These are phyloP conservation scores for Megaceryle maxima DNA, from an alignment of 2,113 vertebrate species.

Conservation along the genomic window DNA sequence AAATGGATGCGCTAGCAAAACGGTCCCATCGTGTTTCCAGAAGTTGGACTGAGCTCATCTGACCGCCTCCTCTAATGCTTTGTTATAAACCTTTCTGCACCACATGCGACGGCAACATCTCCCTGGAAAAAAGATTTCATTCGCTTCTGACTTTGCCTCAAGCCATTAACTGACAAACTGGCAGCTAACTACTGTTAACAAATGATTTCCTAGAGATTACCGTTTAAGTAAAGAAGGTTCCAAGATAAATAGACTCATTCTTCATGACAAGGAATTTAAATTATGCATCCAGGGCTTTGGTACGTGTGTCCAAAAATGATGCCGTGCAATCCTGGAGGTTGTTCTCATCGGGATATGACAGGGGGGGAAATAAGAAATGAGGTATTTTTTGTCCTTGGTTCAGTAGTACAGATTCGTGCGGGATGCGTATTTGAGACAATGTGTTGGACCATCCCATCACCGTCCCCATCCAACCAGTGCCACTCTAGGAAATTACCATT, in stretches of 20 bases:
- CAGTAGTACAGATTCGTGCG: not conserved
- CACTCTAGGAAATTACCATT: not conserved
- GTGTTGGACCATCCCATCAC: not conserved
- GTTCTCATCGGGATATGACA: not conserved
- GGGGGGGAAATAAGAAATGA: not conserved
- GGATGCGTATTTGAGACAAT: not conserved
- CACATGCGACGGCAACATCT: conserved; percentile 5
- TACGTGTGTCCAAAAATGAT: not conserved
- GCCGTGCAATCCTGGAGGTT: not conserved
- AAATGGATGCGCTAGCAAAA: not conserved
- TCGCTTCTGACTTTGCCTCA: conserved; percentile 54
- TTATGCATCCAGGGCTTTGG: conserved; percentile 42
- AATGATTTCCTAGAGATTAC: conserved; percentile 72
- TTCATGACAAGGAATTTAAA: conserved; percentile 47
- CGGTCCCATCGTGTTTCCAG: not conserved
- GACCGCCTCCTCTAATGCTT: not conserved
- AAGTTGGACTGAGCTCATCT: not conserved
- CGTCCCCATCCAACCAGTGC: not conserved
- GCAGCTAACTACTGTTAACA: conserved; percentile 59
- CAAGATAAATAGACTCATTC: conserved; percentile 66
- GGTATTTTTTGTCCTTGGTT: not conserved
- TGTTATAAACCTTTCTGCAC: conserved; percentile 39
- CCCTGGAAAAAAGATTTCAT: conserved; percentile 39
- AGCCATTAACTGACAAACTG: conserved; percentile 67
- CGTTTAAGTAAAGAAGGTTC: conserved; percentile 62